These are phyloP conservation scores for Petrolisthes cinctipes DNA, from an alignment of 2,888 invertebrate species.

Conservation along the genomic window DNA sequence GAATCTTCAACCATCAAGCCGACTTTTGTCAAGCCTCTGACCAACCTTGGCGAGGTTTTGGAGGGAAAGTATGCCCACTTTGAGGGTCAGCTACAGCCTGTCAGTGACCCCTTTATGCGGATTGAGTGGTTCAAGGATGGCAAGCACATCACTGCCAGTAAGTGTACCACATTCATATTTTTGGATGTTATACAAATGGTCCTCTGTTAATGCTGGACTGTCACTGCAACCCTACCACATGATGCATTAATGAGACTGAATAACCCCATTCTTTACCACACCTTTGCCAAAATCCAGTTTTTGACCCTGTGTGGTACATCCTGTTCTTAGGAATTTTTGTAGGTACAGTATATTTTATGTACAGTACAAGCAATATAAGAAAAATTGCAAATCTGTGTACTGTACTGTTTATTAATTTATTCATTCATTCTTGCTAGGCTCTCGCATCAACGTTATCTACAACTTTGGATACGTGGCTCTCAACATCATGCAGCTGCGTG, in stretches of 20 bases:
- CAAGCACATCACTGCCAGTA: conserved; percentile 90
- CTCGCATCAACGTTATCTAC: conserved; percentile 96
- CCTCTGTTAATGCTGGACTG: too few relatives aligned
- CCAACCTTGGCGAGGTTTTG: conserved; percentile 86
- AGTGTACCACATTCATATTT: conserved; percentile 19
- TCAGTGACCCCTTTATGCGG: conserved; percentile 92
- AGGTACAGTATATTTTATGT: too few relatives aligned
- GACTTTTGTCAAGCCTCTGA: conserved; percentile 88
- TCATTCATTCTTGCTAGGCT: conserved; percentile 72
- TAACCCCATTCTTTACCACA: too few relatives aligned
- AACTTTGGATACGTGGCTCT: conserved; percentile 99
- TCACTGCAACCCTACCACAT: too few relatives aligned
- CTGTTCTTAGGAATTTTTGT: too few relatives aligned
- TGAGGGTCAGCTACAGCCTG: conserved; percentile 91
- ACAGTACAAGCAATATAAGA: too few relatives aligned
- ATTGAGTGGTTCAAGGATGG: conserved; percentile 97
- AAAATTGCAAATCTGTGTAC: too few relatives aligned
- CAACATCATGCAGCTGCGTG: conserved; percentile 97
- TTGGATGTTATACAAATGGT: too few relatives aligned
- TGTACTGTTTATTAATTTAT: neutral
- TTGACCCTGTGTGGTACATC: too few relatives aligned
- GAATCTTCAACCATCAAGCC: conserved; percentile 85
- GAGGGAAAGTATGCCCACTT: conserved; percentile 94
- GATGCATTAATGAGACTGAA: too few relatives aligned
- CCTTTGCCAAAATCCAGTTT: too few relatives aligned